Conservation (phyloP, 2,797 vertebrate species). For the Aplochiton taeniatus region DNA sequence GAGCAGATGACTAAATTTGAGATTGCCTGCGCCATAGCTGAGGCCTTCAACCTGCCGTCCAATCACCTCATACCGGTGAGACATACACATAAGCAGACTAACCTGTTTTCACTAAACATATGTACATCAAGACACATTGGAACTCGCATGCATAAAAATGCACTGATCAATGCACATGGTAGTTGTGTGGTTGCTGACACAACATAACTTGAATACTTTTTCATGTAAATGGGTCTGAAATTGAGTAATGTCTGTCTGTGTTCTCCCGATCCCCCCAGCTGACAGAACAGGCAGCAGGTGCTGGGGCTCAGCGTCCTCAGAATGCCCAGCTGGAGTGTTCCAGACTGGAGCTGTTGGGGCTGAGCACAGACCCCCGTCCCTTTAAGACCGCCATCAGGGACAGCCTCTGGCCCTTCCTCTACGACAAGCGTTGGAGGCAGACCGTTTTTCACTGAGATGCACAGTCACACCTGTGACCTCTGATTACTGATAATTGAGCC, state of each 20-base stretch:
- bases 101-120: no score
- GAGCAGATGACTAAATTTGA: slow-evolving; percentile 98
- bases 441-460: slow-evolving; percentile 89
- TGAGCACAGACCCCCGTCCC: slow-evolving; percentile 81
- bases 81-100: no score
- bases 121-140: no score
- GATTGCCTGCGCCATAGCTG: slow-evolving; percentile 89
- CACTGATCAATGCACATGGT: no score
- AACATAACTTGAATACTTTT: no score
- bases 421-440: slow-evolving; percentile 93
- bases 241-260: no score
- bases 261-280: slow-evolving; percentile 67
- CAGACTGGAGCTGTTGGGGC: slow-evolving; percentile 85
- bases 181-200: no score
- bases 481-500: no score
- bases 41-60: slow-evolving; percentile 90
- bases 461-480: no score
- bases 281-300: slow-evolving; percentile 82
- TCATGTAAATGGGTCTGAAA: no score
- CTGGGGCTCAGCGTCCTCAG: slow-evolving; percentile 81
- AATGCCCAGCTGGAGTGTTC: slow-evolving; percentile 90
- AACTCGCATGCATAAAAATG: no score
- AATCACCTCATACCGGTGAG: slow-evolving; percentile 90
- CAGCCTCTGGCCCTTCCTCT: slow-evolving; percentile 93
- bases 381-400: slow-evolving; percentile 85